These are phyloP conservation scores for Aspidoscelis tigris DNA, from an alignment of 2,113 vertebrate genomes.

Conservation along the genomic window DNA sequence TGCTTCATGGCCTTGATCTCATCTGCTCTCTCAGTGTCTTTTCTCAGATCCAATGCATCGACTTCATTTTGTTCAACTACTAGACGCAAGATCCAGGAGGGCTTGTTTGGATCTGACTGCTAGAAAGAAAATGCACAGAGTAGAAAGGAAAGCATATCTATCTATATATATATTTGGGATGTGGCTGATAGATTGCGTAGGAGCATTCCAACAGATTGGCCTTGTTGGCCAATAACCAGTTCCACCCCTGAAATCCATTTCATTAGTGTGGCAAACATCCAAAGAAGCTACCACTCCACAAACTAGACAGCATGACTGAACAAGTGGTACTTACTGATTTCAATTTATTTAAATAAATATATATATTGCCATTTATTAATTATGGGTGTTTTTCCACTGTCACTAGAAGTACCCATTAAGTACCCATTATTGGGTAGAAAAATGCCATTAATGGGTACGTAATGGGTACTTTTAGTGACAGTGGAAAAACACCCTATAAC, in stretches of 20 bases:
- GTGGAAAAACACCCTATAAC: too few species aligned
- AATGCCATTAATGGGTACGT: too few species aligned
- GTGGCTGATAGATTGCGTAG: neutral
- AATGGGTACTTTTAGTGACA: too few species aligned
- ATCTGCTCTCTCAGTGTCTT: slow-evolving; percentile 83
- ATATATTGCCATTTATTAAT: too few species aligned
- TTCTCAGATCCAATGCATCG: slow-evolving; percentile 78
- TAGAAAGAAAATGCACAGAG: slow-evolving; percentile 38
- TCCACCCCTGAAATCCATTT: neutral
- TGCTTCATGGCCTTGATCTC: slow-evolving; percentile 88
- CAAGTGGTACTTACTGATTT: neutral
- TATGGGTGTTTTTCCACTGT: too few species aligned
- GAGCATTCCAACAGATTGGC: neutral
- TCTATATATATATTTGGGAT: neutral
- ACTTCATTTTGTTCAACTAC: slow-evolving; percentile 79
- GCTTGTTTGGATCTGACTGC: slow-evolving; percentile 74
- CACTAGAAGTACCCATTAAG: too few species aligned
- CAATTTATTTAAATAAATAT: neutral
- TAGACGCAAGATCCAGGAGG: slow-evolving; percentile 82
- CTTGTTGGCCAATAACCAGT: slow-evolving; percentile 26
- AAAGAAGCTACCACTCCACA: neutral
- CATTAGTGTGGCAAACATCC: neutral
- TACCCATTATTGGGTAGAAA: too few species aligned
- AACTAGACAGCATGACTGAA: neutral
- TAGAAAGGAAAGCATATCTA: slow-evolving; percentile 3